Percentiles rank a stretch among this genome's conserved stretches.
Evolutionary conservation across 2,113 vertebrate species (phyloP).

Genomic region (Pyrgilauda ruficollis): DNA sequence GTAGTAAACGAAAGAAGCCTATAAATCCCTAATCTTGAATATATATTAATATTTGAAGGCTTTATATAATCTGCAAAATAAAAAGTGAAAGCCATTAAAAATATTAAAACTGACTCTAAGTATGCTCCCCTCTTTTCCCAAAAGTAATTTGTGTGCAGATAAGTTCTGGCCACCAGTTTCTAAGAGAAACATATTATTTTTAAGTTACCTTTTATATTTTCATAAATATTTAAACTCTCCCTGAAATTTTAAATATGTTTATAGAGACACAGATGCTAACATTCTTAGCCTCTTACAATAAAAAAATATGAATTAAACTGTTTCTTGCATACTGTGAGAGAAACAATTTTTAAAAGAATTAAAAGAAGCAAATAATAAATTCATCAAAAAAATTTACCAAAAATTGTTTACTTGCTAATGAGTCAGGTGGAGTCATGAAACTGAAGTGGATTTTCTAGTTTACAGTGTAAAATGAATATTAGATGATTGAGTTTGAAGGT

Average conservation of each 20-base stretch:
- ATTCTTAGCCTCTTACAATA: not conserved
- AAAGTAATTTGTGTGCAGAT: conserved; percentile 46
- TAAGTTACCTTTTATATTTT: conserved; percentile 47
- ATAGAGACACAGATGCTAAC: not conserved
- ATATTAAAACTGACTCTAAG: conserved; percentile 66
- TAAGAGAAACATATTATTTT: conserved; percentile 53
- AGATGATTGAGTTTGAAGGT: not conserved
- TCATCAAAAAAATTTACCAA: not conserved
- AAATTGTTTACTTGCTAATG: not conserved
- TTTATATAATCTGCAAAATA: conserved; percentile 60
- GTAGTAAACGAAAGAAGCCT: conserved; percentile 22
- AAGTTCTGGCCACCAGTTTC: conserved; percentile 48
- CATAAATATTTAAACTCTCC: conserved; percentile 37
- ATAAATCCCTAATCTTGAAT: conserved; percentile 55
- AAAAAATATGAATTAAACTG: not conserved
- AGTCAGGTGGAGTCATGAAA: not conserved
- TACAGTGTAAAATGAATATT: not conserved
- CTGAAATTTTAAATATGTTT: conserved; percentile 54
- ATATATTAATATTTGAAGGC: conserved; percentile 56
- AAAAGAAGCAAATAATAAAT: not conserved
- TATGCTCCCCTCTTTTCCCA: conserved; percentile 23
- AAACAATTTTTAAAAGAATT: not conserved
- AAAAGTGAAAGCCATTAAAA: conserved; percentile 64
- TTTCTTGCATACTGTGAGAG: not conserved
- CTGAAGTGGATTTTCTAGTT: not conserved